These are phyloP conservation scores for Lemur catta DNA, from an alignment of 2,797 vertebrate genomes.

Conservation along the genomic window DNA sequence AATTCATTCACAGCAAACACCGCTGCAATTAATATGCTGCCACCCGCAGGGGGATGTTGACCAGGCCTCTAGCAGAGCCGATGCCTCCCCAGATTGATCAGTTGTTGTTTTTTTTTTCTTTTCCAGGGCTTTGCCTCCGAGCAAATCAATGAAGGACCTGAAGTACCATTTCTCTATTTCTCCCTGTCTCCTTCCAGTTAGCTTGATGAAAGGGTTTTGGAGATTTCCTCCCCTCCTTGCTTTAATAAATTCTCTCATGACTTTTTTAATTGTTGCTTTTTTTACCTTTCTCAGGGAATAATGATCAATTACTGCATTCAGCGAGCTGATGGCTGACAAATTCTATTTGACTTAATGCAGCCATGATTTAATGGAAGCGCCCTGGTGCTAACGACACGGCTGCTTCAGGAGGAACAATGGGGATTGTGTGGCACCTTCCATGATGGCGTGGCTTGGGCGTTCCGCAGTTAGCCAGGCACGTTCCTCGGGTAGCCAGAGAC, in stretches of 20 bases:
- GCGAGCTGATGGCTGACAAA: conserved; percentile 58
- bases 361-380: neutral
- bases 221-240: neutral
- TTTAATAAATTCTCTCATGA: conserved; percentile 63
- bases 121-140: conserved; percentile 49
- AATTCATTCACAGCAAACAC: conserved; percentile 77
- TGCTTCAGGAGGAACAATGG: neutral
- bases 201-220: conserved; percentile 52
- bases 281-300: conserved; percentile 38
- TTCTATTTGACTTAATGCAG: conserved; percentile 53
- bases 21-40: conserved; percentile 74
- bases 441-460: neutral
- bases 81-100: conserved; percentile 48
- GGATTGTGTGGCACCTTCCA: neutral
- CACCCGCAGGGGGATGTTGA: conserved; percentile 61
- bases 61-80: conserved; percentile 2
- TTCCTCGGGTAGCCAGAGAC: neutral
- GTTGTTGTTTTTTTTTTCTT: neutral
- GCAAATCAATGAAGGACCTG: conserved; percentile 52
- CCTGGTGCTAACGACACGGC: neutral
- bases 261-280: conserved; percentile 70
- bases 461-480: neutral
- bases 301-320: conserved; percentile 63
- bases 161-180: conserved; percentile 47
- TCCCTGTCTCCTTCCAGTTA: conserved; percentile 30